Evolutionary conservation across 2,888 invertebrate genomes (phyloP), one percentile per base, ranked within the genome.

Genomic region (Argyra leucocephala): DNA sequence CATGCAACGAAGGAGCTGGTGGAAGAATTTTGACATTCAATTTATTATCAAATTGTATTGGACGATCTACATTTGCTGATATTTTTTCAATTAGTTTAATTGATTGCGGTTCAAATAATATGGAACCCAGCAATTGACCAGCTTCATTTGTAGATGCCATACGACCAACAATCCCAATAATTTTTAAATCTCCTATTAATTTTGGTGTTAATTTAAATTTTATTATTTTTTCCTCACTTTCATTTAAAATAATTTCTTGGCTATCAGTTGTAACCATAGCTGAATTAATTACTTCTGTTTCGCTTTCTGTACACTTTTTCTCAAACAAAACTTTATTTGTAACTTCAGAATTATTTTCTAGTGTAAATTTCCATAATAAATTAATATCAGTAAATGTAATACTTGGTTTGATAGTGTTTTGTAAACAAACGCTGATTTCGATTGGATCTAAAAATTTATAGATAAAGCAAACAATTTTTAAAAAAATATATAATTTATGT

Each of bases 1-100:
- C 85, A 84, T 91, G 88, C 73, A 96, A 81, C 73, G 89, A 88
- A 0, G 96, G 93, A 68, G 93, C 88, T 69, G 88, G 85, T 18
- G 90, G 88, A 61, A 90, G 85, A 63, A 96, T 84, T 69, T 84
- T 85, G 65, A 94, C 86, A 70, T 87, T 84, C 64, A 96, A 82
- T 69, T 90, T 83, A 70, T 86, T 85, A 75, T 91, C 90, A 60
- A 74, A 72, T 36, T 76, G 68, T 12, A 63, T 37, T n/a, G 63
- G 22, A 24, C 66, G 65, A 10, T 68, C 68, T 0, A 66, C 65
- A 24, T 63, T 60, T 48, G 68, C 66, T 10, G 70, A 71, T 48
- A 70, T 70, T 64, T 72, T 72, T 48, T 74, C 74, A 3, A 70
- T 72, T 1, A 73, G 70, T 61, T 76, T 76, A 23, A 78, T 73